Evolutionary conservation across 2,888 invertebrate species (phyloP).

Genomic region (Eucera pruinosa): DNA sequence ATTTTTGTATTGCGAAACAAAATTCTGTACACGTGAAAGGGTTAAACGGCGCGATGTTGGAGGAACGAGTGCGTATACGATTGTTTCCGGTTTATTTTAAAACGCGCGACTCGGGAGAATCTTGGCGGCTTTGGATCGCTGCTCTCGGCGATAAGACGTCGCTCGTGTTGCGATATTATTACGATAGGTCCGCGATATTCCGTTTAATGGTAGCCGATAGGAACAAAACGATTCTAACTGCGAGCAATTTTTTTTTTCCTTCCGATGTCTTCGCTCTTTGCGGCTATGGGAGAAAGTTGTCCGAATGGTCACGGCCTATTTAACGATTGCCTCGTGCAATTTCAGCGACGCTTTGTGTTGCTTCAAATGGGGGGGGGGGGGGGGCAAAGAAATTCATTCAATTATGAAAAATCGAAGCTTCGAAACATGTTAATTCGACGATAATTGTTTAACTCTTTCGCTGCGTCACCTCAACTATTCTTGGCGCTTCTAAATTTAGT

Average conservation of each 20-base stretch:
- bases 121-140: no score
- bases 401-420: neutral
- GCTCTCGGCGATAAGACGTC: no score
- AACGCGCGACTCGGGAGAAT: no score
- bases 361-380: slow-evolving; percentile 42
- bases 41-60: no score
- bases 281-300: slow-evolving; percentile 78
- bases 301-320: slow-evolving; percentile 80
- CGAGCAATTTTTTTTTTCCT: slow-evolving; percentile 37
- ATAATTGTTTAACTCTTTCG: no score
- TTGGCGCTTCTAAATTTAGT: no score
- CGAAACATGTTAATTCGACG: neutral
- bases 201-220: neutral
- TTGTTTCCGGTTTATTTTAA: no score
- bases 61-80: no score
- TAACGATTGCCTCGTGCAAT: slow-evolving; percentile 68
- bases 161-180: no score
- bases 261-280: slow-evolving; percentile 67
- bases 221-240: slow-evolving; percentile 49
- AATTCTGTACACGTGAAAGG: no score
- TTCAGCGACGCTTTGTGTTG: slow-evolving; percentile 43
- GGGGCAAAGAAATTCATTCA: neutral
- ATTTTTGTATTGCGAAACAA: no score
- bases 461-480: no score
- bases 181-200: slow-evolving; percentile 11